These are phyloP conservation scores for Yponomeuta malinellus DNA, from an alignment of 2,888 invertebrate genomes.

Conservation along the genomic window DNA sequence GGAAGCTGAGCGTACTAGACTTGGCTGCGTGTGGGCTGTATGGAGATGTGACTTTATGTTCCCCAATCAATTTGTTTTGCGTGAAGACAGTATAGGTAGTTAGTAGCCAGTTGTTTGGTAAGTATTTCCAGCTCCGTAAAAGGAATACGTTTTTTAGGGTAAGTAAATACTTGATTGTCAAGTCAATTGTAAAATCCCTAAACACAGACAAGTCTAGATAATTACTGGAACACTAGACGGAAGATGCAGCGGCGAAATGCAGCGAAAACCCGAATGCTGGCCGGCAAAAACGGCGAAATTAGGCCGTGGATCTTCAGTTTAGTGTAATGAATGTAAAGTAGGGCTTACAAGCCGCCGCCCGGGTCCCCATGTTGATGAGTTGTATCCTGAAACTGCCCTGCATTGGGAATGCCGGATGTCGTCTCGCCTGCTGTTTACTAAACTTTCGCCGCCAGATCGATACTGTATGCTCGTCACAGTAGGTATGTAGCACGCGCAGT, in stretches of 20 bases:
- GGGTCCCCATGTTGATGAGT: slow-evolving; percentile 91
- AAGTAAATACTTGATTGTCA: too few relatives aligned
- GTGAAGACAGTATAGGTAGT: too few relatives aligned
- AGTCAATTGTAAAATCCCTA: too few relatives aligned
- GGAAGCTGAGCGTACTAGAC: background rate
- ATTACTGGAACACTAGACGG: background rate
- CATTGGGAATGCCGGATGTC: slow-evolving; percentile 44
- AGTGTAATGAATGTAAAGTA: slow-evolving; percentile 6
- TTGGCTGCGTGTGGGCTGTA: background rate
- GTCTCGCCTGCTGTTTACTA: slow-evolving; percentile 20
- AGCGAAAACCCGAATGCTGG: background rate
- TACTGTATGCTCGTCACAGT: background rate
- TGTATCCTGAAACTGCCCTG: slow-evolving; percentile 82
- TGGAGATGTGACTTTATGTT: too few relatives aligned
- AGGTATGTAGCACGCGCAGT: background rate
- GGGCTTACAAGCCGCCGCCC: slow-evolving; percentile 93
- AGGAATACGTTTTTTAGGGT: too few relatives aligned
- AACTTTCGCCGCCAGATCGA: background rate
- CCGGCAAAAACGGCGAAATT: background rate
- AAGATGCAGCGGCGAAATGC: background rate
- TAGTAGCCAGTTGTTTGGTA: too few relatives aligned
- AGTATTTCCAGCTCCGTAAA: too few relatives aligned
- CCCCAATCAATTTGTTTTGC: too few relatives aligned
- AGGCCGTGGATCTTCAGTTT: background rate
- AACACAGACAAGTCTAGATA: background rate